Percentiles rank a stretch among this genome's conserved stretches.
phyloP scores from a whole-genome alignment of 2,888 invertebrate genomes.

The Platypus cylindrus region DNA sequence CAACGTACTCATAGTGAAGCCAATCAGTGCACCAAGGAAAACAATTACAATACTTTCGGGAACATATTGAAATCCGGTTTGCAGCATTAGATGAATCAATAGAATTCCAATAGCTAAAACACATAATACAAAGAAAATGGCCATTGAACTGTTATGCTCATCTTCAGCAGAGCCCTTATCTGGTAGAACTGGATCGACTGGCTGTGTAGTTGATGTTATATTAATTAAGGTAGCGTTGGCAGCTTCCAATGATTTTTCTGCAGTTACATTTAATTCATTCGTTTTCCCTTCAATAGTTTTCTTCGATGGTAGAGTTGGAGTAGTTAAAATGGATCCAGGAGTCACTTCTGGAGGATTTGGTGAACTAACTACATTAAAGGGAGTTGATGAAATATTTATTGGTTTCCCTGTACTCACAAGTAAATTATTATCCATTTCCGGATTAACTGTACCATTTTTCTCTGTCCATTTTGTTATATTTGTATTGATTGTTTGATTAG shows the following conservation, averaged over 20 bases:
- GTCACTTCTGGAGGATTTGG: not conserved
- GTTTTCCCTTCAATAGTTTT: conserved; percentile 4
- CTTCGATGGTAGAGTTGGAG: conserved; percentile 3
- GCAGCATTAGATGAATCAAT: conserved; percentile 86
- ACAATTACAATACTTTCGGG: conserved; percentile 98
- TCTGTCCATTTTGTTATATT: no score
- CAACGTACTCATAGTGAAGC: conserved; percentile 78
- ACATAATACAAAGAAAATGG: conserved; percentile 94
- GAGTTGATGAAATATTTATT: conserved; percentile 3
- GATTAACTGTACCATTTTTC: no score
- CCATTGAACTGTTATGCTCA: conserved; percentile 92
- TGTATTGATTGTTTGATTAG: no score
- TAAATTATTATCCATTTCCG: no score
- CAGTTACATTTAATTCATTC: conserved; percentile 9
- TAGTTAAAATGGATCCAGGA: not conserved
- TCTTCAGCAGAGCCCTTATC: conserved; percentile 86
- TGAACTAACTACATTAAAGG: not conserved
- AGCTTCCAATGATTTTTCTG: conserved; percentile 8
- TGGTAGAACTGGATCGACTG: conserved; percentile 69
- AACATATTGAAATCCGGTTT: conserved; percentile 90
- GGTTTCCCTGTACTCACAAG: conserved; percentile 6
- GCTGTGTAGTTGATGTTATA: conserved; percentile 39
- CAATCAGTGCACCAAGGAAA: conserved; percentile 85
- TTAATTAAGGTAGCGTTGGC: conserved; percentile 27
- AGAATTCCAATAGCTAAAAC: conserved; percentile 90